Evolutionary conservation across 2,113 vertebrate species (phyloP), one percentile per base, ranked within the genome.

Genomic region (Brienomyrus brachyistius): DNA sequence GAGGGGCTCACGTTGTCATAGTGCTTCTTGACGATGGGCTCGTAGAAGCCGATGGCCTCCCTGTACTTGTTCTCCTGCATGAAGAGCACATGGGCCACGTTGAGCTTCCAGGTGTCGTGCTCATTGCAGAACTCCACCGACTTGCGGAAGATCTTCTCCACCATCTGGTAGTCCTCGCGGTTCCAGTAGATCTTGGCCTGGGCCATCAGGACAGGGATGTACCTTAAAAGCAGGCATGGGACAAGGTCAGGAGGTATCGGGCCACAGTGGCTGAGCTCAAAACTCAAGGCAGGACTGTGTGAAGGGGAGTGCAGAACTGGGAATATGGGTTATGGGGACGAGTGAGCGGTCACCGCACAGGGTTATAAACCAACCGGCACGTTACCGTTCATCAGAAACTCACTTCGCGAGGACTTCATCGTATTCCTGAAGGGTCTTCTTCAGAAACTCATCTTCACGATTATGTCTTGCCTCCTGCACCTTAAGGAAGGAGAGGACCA

Each of bases 161-260:
- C 97, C 98, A 98, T 96, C 47, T 95, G 91, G 88, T 98, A 99
- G 92, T 98, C 98, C 92, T 98, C 98, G 90, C 97, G 95, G 93
- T 99, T 98, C 98, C 98, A 99, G 92, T 98, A 99, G 94, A 99
- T 98, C 92, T 97, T 98, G 13, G 98, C 97, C 93, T 99, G 98
- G 10, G 97, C 97, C 98, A 99, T 99, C 90, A 99, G 93, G 27
- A 98, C 96, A 0, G 97, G 97, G 21, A 99, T 94, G 43, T 99
- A 99, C 92, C 96, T 95, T 35, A 92, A 91, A 62, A 51, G 89
- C 10, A 74, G 11, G 56, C 27, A 52, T 52, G 43, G 11, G 13
- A 31, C n/a, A 31, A 70, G 62, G n/a, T 70, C n/a, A 70, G 62
- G 62, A 5, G 27, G n/a, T 13, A 70, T 70, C 27, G 3, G 27